Evolutionary conservation across 2,888 invertebrate species (phyloP).

Genomic region (Ophion ventricosus): DNA sequence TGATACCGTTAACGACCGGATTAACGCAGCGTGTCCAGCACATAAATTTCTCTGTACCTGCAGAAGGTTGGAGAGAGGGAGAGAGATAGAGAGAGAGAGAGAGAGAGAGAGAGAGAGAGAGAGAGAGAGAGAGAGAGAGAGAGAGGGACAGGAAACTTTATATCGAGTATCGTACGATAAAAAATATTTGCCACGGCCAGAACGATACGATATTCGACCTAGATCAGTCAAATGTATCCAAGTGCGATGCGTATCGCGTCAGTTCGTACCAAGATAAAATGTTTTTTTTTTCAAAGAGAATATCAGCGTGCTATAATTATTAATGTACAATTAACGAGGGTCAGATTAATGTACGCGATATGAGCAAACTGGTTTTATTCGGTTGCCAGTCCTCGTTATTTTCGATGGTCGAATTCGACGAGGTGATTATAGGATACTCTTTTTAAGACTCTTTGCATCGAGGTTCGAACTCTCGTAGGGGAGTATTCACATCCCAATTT

Average conservation of each 20-base stretch:
- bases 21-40: slow-evolving; percentile 59
- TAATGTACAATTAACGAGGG: slow-evolving; percentile 39
- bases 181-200: slow-evolving; percentile 21
- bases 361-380: slow-evolving; percentile 22
- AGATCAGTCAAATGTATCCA: slow-evolving; percentile 17
- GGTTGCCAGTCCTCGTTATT: slow-evolving; percentile 35
- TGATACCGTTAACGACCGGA: slow-evolving; percentile 63
- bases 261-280: slow-evolving; percentile 24
- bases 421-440: slow-evolving; percentile 41
- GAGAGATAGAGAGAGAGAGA: background rate
- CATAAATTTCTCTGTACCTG: slow-evolving; percentile 34
- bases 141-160: slow-evolving; percentile 13
- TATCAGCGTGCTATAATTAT: slow-evolving; percentile 35
- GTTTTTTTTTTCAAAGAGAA: background rate
- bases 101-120: background rate
- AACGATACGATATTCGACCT: slow-evolving; percentile 21
- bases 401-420: slow-evolving; percentile 25
- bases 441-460: slow-evolving; percentile 27
- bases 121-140: slow-evolving; percentile 17
- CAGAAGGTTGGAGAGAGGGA: slow-evolving; percentile 7
- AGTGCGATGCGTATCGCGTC: slow-evolving; percentile 18
- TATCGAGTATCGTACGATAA: slow-evolving; percentile 6
- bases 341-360: slow-evolving; percentile 38
- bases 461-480: slow-evolving; percentile 1
- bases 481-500: slow-evolving; percentile 29